Percentiles rank a stretch among this genome's conserved stretches.
Evolutionary conservation across 2,113 vertebrate species (phyloP).

Genomic region (Microcebus lehilahytsara): DNA sequence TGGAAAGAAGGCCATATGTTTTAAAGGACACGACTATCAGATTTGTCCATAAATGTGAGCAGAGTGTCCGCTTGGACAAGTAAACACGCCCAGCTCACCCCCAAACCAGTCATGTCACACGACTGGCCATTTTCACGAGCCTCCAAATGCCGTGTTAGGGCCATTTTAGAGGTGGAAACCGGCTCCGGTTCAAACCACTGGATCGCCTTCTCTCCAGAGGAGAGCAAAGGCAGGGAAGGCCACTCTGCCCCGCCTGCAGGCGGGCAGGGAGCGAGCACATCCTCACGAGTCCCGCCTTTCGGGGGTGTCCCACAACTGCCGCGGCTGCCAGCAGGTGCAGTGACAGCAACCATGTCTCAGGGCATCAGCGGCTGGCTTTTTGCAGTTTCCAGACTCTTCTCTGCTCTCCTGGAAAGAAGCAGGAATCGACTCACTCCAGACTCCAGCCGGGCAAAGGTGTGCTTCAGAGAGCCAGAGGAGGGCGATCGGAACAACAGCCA

Average conservation of each 20-base stretch:
- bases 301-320: rapidly evolving
- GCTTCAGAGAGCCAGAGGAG: too few species aligned
- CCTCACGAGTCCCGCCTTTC: too few species aligned
- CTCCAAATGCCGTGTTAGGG: neutral
- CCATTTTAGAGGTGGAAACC: neutral
- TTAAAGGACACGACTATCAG: neutral
- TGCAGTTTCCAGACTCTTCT: too few species aligned
- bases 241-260: neutral
- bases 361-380: rapidly evolving
- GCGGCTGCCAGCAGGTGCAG: too few species aligned
- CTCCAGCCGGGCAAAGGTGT: rapidly evolving
- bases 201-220: neutral
- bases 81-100: neutral
- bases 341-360: too few species aligned
- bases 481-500: too few species aligned
- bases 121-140: neutral
- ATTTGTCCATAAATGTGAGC: neutral
- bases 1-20: neutral
- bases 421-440: too few species aligned
- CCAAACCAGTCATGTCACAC: too few species aligned
- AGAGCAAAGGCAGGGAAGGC: neutral
- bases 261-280: too few species aligned
- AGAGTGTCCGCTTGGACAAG: neutral
- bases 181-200: neutral
- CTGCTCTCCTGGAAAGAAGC: neutral